Conservation (phyloP, 2,113 vertebrate species). For the Pampusana beccarii region DNA sequence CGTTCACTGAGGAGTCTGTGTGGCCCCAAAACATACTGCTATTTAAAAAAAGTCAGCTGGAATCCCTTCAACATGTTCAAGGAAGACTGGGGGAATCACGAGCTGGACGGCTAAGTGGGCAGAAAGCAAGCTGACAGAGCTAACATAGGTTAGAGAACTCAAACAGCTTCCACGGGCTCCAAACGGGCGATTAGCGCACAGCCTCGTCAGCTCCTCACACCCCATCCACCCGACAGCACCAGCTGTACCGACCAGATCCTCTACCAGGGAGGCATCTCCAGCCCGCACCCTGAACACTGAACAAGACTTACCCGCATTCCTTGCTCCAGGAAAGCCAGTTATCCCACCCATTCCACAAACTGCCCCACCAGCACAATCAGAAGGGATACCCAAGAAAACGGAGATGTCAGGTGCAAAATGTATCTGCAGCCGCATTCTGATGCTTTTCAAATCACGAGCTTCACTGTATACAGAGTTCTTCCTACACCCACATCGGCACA, state of each 20-base stretch:
- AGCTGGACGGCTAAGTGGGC: neutral
- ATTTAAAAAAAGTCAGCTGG: neutral
- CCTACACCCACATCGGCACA: neutral
- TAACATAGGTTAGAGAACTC: neutral
- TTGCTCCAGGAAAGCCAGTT: neutral
- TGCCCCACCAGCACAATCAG: neutral
- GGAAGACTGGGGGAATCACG: neutral
- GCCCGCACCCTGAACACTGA: neutral
- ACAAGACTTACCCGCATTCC: neutral
- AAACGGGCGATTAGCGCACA: neutral
- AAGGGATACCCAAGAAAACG: neutral
- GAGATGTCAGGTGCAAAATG: neutral
- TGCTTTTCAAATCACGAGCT: neutral
- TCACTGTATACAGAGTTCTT: neutral
- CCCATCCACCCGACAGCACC: neutral
- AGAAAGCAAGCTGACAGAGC: neutral
- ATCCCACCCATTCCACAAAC: neutral
- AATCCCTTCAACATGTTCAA: neutral
- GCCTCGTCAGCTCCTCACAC: neutral
- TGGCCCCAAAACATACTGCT: neutral
- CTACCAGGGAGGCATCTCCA: neutral
- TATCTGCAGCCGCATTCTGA: neutral
- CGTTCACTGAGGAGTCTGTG: neutral
- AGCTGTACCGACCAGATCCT: rapidly evolving
- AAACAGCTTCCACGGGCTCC: neutral